These are phyloP conservation scores for Valencia hispanica DNA, from an alignment of 2,797 vertebrate species.

Conservation along the genomic window DNA sequence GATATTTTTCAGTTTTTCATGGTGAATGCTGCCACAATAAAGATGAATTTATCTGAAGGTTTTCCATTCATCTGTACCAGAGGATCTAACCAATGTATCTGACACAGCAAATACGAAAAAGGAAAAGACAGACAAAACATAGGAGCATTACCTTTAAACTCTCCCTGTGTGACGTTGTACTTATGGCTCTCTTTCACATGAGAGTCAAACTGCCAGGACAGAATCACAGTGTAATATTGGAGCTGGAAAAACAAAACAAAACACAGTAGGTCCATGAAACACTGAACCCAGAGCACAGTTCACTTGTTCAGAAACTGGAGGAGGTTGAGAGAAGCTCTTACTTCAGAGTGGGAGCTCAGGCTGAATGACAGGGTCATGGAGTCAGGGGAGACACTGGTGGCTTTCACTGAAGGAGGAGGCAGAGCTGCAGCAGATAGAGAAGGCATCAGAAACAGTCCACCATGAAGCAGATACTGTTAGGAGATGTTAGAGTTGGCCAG, in stretches of 20 bases:
- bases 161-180: slow-evolving; percentile 75
- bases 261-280: background rate
- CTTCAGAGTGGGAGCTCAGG: slow-evolving; percentile 83
- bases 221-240: slow-evolving; percentile 85
- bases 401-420: slow-evolving; percentile 86
- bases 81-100: background rate
- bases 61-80: background rate
- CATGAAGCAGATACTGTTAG: background rate
- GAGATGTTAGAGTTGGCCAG: background rate
- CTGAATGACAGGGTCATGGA: slow-evolving; percentile 87
- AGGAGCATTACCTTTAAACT: slow-evolving; percentile 83
- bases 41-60: background rate
- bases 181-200: slow-evolving; percentile 91
- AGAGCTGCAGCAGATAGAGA: slow-evolving; percentile 79
- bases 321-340: slow-evolving; percentile 42
- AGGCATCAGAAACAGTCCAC: background rate
- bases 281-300: background rate
- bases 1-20: no score
- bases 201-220: slow-evolving; percentile 93
- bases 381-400: slow-evolving; percentile 79
- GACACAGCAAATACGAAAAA: background rate
- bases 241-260: slow-evolving; percentile 77
- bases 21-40: background rate
- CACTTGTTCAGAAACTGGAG: background rate
- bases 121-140: accelerated